Percentiles rank a stretch among this genome's conserved stretches.
phyloP scores from a whole-genome alignment of 1,140 invertebrate species.

The Meloidogyne floridensis region DNA sequence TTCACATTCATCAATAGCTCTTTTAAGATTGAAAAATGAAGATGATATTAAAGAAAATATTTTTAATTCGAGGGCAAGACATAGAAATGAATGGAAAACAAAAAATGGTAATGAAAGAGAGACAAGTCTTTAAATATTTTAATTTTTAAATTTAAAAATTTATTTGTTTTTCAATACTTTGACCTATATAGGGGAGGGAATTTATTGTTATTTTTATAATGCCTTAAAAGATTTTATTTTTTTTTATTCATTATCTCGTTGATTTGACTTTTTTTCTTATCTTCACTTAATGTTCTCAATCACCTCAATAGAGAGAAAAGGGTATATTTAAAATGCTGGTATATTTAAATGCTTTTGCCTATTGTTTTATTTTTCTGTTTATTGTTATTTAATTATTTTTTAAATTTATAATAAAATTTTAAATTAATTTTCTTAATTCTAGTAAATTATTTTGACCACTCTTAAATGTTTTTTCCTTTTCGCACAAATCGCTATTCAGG shows the following conservation, averaged over 20 bases:
- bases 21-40: neutral
- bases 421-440: too few relatives aligned
- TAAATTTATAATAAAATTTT: too few relatives aligned
- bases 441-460: neutral
- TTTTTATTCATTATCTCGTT: too few relatives aligned
- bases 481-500: neutral
- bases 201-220: neutral
- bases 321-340: too few relatives aligned
- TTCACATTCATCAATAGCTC: neutral
- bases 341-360: too few relatives aligned
- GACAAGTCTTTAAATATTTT: neutral
- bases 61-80: neutral
- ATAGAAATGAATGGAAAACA: slow-evolving; percentile 3
- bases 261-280: too few relatives aligned
- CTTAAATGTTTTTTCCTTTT: neutral
- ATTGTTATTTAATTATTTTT: too few relatives aligned
- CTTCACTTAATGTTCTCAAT: too few relatives aligned
- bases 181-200: neutral
- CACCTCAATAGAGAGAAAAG: too few relatives aligned
- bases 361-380: too few relatives aligned
- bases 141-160: neutral
- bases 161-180: neutral
- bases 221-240: neutral
- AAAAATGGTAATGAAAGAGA: neutral
- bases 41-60: neutral